Evolutionary conservation across 2,113 vertebrate species (phyloP).

Genomic region (Rissa tridactyla): DNA sequence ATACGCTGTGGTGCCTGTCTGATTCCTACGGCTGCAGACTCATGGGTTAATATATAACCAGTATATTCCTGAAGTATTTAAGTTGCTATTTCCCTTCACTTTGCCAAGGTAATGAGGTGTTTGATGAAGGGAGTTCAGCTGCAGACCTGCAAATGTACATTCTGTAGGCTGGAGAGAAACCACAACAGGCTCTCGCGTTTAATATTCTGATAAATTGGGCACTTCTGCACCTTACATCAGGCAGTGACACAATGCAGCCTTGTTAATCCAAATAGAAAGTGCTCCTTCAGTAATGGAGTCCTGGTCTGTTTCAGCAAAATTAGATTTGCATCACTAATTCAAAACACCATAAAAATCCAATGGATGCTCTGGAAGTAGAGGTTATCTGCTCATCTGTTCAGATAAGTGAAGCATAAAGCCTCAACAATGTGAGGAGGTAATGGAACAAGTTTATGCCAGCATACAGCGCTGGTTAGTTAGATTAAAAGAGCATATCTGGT

Average conservation of each 20-base stretch:
- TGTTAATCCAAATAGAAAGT: constrained; percentile 31
- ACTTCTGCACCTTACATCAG: constrained; percentile 38
- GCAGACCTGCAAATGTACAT: constrained; percentile 8
- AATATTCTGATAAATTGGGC: constrained; percentile 37
- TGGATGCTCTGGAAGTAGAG: constrained; percentile 1
- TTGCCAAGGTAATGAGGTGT: constrained; percentile 59
- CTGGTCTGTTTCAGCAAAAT: constrained; percentile 21
- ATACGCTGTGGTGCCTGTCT: neutral
- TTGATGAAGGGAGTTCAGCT: constrained; percentile 57
- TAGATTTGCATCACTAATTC: constrained; percentile 37
- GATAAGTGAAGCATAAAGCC: neutral
- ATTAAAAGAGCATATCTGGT: neutral
- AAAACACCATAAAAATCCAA: constrained; percentile 6
- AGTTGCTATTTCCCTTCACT: constrained; percentile 41
- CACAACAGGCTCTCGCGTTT: neutral
- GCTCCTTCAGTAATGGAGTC: constrained; percentile 1
- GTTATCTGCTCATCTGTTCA: constrained; percentile 11
- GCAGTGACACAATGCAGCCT: constrained; percentile 39
- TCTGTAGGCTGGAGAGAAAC: constrained; percentile 35
- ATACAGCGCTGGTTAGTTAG: neutral
- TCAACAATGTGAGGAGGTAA: neutral
- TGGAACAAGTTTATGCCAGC: constrained; percentile 10
- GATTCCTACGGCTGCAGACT: neutral
- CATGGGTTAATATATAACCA: constrained; percentile 28
- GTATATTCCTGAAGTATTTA: constrained; percentile 41